phyloP scores from a whole-genome alignment of 2,113 vertebrate species.

The Irena cyanogastra region DNA sequence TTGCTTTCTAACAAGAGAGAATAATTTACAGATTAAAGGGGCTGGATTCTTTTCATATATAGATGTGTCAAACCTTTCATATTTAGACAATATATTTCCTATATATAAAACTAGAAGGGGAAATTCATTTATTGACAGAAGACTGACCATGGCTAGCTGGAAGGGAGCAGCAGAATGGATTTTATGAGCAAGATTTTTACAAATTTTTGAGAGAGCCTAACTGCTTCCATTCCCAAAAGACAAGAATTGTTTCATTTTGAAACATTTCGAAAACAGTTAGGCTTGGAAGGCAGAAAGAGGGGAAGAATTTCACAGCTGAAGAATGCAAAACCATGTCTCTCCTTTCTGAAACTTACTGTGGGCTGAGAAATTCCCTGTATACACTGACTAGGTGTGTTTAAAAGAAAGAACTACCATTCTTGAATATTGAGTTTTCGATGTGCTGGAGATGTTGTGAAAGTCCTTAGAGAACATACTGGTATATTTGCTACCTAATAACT shows the following conservation, averaged over 20 bases:
- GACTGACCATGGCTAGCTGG: not conserved
- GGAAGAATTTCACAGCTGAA: not conserved
- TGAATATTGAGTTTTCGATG: not conserved
- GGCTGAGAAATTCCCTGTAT: not conserved
- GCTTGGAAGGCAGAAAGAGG: not conserved
- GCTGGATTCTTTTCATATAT: not conserved
- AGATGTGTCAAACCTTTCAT: not conserved
- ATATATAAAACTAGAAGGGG: not conserved
- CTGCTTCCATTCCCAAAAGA: not conserved
- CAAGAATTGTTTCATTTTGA: not conserved
- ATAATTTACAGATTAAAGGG: not conserved
- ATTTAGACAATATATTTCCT: not conserved
- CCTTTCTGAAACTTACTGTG: not conserved
- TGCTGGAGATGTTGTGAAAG: not conserved
- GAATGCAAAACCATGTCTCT: not conserved
- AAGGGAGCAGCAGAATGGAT: not conserved
- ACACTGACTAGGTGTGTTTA: not conserved
- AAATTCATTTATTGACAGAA: not conserved
- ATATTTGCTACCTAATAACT: conserved; percentile 33
- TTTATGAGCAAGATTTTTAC: not conserved
- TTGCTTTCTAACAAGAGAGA: not conserved
- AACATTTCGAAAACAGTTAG: not conserved
- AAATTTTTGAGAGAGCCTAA: not conserved
- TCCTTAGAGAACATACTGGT: not conserved
- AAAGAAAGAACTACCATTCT: not conserved